Evolutionary conservation across 2,888 invertebrate genomes (phyloP).

Genomic region (Troides aeacus): DNA sequence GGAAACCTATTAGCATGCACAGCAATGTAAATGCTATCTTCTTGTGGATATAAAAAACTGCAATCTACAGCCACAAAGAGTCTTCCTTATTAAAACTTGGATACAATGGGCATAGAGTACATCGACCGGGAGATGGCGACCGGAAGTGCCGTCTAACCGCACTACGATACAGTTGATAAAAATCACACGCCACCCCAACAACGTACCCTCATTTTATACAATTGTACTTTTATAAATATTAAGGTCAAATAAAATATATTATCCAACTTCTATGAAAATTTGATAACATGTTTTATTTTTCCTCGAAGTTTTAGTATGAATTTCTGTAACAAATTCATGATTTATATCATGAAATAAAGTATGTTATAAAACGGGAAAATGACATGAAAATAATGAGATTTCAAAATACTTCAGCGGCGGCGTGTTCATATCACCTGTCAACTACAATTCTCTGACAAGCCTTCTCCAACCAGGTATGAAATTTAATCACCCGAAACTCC

Average conservation of each 20-base stretch:
- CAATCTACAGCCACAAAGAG: slow-evolving; percentile 4
- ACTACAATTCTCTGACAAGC: not conserved
- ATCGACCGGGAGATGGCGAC: slow-evolving; percentile 21
- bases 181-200: slow-evolving; percentile 17
- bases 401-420: not conserved
- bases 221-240: slow-evolving; percentile 12
- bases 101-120: slow-evolving; percentile 14
- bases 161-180: slow-evolving; percentile 27
- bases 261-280: no score
- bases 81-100: slow-evolving; percentile 12
- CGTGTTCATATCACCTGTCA: not conserved
- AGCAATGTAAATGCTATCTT: not conserved
- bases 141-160: slow-evolving; percentile 27
- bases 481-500: not conserved
- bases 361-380: not conserved
- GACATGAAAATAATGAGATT: not conserved
- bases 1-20: not conserved
- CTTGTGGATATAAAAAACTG: not conserved
- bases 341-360: no score
- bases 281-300: no score
- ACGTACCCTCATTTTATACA: slow-evolving; percentile 13
- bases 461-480: not conserved
- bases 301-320: no score
- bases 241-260: slow-evolving; percentile 3
- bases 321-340: no score